A percentile compares a stretch with the other conserved stretches of the same genome.
Evolutionary conservation across 2,888 invertebrate genomes (phyloP).

Genomic region (Nesidiocoris tenuis): DNA sequence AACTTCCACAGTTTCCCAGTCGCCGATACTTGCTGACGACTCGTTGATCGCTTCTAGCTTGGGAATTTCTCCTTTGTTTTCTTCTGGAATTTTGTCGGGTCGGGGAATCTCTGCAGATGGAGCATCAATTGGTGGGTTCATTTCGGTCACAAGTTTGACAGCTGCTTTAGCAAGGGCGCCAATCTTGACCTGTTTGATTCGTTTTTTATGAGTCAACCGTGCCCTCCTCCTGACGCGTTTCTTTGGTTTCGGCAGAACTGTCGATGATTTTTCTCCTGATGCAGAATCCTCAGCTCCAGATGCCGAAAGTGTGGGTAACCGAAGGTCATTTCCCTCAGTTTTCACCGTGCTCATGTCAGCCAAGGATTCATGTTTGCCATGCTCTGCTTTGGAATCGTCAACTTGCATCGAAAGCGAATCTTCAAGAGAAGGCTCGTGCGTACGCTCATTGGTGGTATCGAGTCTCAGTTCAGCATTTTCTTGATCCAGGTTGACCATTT

Average conservation of each 20-base stretch:
- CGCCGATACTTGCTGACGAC: neutral
- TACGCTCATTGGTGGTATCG: neutral
- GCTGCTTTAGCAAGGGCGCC: neutral
- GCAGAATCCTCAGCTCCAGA: neutral
- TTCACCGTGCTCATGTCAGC: neutral
- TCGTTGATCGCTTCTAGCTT: neutral
- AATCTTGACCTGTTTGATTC: neutral
- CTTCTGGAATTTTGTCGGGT: neutral
- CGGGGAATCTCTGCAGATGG: neutral
- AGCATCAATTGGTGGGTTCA: too few relatives aligned
- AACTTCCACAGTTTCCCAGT: neutral
- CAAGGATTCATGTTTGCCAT: neutral
- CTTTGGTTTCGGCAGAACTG: neutral
- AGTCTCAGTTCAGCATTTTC: slow-evolving; percentile 30
- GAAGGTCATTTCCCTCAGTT: neutral
- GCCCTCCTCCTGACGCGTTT: neutral
- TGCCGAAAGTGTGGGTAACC: neutral
- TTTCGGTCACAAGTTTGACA: neutral
- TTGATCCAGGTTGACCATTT: slow-evolving; percentile 41
- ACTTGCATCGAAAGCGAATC: neutral
- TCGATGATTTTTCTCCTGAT: neutral
- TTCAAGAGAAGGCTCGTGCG: slow-evolving; percentile 22
- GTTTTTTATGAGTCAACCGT: neutral
- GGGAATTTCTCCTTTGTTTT: too few relatives aligned
- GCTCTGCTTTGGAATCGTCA: neutral